Base-by-base conservation (phyloP, 2,797 vertebrate species). In the Danio kyathit region DNA sequence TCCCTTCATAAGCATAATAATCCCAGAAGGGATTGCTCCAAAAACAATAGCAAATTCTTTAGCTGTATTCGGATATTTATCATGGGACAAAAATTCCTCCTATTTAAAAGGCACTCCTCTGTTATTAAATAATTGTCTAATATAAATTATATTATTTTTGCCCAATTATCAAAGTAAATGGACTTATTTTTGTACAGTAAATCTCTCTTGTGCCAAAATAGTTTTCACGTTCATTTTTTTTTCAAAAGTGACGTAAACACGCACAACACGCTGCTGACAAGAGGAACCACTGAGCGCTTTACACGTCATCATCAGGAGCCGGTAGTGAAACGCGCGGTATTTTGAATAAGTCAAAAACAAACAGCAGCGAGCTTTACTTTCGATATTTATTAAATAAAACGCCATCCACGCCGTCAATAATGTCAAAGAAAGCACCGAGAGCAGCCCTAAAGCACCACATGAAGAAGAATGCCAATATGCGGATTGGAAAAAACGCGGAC, bases 341-440 rank as follows among this genome's bases (percentile, higher is more conserved):
- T 86, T 88, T 84, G 51, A 85, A 86, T 16, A 65, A 49, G 9
- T 41, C 29, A 10, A 10, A 6, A 14, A 54, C 44, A 49, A 76
- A 59, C 12, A 16, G 19, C 60, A 13, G 38, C 38, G 6, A 41
- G 8, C 1, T 59, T 66, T 0, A 17, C 6, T 59, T 67, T 40
- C 3, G 13, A 13, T 40, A 11, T 63, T 74, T 43, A 21, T 16
- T 8, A 10, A 49, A 54, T 21, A 2, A 10, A 43, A 14, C 66
- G 6, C 6, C 14, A 57, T 57, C 48, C 4, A 48, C 71, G 11
- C 48, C 12, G 41, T 4, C 7, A 17, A 46, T 46, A 40, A 89
- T 89, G 87, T 51, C 75, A 12, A 89, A 87, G 57, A 89, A 87
- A 82, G 81, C 86, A 3, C 85, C 83, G 21, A 85, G 86, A 67